These are phyloP conservation scores for Drosophila tropicalis DNA, from an alignment of 1,140 invertebrate genomes.

Conservation along the genomic window DNA sequence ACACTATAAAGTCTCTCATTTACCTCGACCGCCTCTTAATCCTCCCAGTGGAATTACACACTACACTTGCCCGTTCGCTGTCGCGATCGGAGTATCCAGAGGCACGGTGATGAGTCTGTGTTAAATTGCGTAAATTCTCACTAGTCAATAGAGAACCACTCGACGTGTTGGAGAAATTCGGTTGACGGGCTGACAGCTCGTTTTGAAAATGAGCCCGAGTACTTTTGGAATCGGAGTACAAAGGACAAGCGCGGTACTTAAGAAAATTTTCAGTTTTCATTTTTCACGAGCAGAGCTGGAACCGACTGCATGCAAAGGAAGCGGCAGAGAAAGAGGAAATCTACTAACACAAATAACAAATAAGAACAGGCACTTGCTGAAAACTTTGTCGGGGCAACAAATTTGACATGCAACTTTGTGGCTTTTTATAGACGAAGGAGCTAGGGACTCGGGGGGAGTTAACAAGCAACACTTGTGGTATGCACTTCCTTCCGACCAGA, in stretches of 20 bases:
- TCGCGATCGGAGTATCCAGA: conserved; percentile 67
- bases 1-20: too few species aligned
- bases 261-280: conserved; percentile 81
- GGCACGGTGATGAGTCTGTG: conserved; percentile 35
- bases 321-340: conserved; percentile 16
- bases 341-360: conserved; percentile 16
- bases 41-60: conserved; percentile 58
- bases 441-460: not conserved
- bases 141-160: conserved; percentile 53
- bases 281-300: conserved; percentile 43
- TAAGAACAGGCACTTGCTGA: conserved; percentile 41
- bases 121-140: conserved; percentile 61
- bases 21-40: conserved; percentile 68
- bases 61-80: conserved; percentile 59
- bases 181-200: conserved; percentile 53
- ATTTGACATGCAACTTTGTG: conserved; percentile 62
- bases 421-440: conserved; percentile 2
- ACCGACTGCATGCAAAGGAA: conserved; percentile 28
- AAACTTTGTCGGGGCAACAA: conserved; percentile 61
- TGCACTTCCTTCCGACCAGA: not conserved
- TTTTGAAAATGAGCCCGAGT: conserved; percentile 62
- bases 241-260: conserved; percentile 69
- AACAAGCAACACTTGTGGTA: not conserved
- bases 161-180: conserved; percentile 42
- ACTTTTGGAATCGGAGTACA: conserved; percentile 70